Evolutionary conservation across 2,113 vertebrate species (phyloP).

Genomic region (Notarius quadriscutis): DNA sequence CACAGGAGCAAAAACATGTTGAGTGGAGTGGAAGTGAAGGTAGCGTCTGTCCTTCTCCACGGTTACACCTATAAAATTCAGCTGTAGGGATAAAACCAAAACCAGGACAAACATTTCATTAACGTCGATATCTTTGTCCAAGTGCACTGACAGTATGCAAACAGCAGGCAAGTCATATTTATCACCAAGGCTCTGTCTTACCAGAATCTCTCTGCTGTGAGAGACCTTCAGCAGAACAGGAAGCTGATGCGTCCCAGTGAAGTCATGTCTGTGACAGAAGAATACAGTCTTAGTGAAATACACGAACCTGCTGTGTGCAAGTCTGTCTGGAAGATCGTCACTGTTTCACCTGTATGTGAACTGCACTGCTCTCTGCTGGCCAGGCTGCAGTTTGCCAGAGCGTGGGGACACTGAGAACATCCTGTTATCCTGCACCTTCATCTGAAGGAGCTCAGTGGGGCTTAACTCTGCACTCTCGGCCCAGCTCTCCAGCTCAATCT

Average conservation of each 20-base stretch:
- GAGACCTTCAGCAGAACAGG: constrained; percentile 88
- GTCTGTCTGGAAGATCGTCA: neutral
- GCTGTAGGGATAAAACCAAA: constrained; percentile 62
- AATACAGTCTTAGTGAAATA: neutral
- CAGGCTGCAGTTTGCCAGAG: constrained; percentile 78
- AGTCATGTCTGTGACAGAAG: constrained; percentile 77
- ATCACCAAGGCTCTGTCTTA: constrained; percentile 64
- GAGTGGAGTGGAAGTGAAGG: constrained; percentile 78
- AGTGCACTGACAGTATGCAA: neutral
- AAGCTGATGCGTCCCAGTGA: constrained; percentile 76
- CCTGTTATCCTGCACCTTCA: constrained; percentile 81
- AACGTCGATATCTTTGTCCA: neutral
- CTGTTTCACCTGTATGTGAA: constrained; percentile 82
- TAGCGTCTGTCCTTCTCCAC: constrained; percentile 70
- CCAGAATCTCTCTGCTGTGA: constrained; percentile 89
- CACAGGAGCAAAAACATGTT: constrained; percentile 80
- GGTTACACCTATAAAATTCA: constrained; percentile 84
- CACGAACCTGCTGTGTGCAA: neutral
- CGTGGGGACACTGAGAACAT: constrained; percentile 82
- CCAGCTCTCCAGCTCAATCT: constrained; percentile 84
- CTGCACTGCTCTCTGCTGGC: constrained; percentile 78
- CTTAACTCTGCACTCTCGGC: constrained; percentile 78
- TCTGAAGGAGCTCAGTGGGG: constrained; percentile 77
- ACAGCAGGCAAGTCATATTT: neutral
- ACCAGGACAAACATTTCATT: neutral